phyloP scores from a whole-genome alignment of 2,113 vertebrate genomes.

The Scortum barcoo region DNA sequence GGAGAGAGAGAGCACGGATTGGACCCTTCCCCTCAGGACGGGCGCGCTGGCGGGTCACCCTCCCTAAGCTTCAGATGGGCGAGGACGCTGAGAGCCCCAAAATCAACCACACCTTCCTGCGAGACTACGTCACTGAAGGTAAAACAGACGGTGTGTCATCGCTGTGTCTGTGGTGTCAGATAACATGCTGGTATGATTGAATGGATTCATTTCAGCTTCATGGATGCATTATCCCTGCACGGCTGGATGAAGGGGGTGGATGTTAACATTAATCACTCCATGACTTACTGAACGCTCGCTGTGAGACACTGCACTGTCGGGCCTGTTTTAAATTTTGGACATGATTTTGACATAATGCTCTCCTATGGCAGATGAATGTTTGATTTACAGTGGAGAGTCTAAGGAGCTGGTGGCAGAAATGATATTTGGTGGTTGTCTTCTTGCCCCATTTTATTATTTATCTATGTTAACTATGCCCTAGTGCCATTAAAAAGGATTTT shows the following conservation, averaged over 20 bases:
- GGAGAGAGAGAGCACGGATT: conserved; percentile 91
- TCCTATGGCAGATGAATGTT: not conserved
- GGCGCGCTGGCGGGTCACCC: conserved; percentile 92
- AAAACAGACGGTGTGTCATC: conserved; percentile 51
- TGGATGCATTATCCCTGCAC: conserved; percentile 14
- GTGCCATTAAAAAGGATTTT: conserved; percentile 8
- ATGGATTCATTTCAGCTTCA: conserved; percentile 26
- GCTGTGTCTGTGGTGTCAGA: conserved; percentile 35
- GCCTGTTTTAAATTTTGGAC: conserved; percentile 3
- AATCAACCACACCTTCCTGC: conserved; percentile 99
- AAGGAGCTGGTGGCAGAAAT: not conserved
- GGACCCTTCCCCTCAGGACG: conserved; percentile 93
- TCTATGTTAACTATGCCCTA: not conserved
- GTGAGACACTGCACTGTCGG: not conserved
- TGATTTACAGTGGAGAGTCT: not conserved
- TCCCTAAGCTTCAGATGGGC: conserved; percentile 95
- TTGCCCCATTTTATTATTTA: not conserved
- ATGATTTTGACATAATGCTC: not conserved
- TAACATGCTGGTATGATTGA: conserved; percentile 39
- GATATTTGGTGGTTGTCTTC: not conserved
- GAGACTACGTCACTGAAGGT: conserved; percentile 99
- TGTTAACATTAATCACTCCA: conserved; percentile 16
- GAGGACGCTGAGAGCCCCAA: conserved; percentile 97
- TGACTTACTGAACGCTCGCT: not conserved
- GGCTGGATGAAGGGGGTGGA: not conserved